These are phyloP conservation scores for Pegea sp. DNA, from an alignment of 23 tunicate species.

Conservation along the genomic window DNA sequence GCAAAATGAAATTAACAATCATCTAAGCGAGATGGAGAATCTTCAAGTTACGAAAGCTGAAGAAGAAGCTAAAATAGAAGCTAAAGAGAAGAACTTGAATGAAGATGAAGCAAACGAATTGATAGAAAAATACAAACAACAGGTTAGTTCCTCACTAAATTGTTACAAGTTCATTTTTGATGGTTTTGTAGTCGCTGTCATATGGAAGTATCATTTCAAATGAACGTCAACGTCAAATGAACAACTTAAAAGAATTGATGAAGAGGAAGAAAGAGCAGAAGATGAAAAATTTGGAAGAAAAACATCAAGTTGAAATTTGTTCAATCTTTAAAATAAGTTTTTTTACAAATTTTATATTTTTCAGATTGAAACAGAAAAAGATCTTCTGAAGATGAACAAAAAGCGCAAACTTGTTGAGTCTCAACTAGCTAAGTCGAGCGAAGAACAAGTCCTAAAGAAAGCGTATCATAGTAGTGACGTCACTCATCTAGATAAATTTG, in stretches of 20 bases:
- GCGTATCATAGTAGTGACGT: slow-evolving; percentile 2
- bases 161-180: neutral
- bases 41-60: slow-evolving; percentile 10
- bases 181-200: too few relatives aligned
- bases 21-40: slow-evolving; percentile 14
- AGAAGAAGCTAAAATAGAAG: slow-evolving; percentile 34
- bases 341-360: neutral
- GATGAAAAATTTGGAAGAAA: slow-evolving; percentile 2
- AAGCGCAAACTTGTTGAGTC: slow-evolving; percentile 19
- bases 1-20: too few relatives aligned
- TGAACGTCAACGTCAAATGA: slow-evolving; percentile 62
- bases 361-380: slow-evolving; percentile 42
- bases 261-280: slow-evolving; percentile 2
- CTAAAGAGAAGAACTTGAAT: slow-evolving; percentile 32
- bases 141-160: slow-evolving; percentile 10
- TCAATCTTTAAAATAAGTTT: neutral
- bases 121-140: slow-evolving; percentile 74
- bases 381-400: slow-evolving; percentile 29
- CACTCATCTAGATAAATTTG: slow-evolving; percentile 24
- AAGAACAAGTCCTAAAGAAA: neutral
- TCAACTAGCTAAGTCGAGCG: slow-evolving; percentile 3
- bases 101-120: slow-evolving; percentile 67
- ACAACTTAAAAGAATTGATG: slow-evolving; percentile 11
- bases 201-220: too few relatives aligned
- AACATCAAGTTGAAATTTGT: neutral